Evolutionary conservation across 2,797 vertebrate species (phyloP).

Genomic region (Lacerta agilis): DNA sequence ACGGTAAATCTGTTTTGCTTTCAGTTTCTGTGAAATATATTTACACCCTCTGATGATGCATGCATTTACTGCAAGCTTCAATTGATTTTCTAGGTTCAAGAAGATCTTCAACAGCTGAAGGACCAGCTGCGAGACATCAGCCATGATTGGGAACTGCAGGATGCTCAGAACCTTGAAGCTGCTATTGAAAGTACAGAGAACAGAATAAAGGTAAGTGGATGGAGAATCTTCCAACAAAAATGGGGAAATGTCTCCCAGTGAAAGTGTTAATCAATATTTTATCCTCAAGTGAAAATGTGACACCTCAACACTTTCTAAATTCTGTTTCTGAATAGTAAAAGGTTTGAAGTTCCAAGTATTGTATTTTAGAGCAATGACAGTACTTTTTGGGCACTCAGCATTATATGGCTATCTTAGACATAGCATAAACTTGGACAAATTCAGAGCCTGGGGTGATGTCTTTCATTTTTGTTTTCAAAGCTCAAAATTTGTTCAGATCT

Average conservation of each 20-base stretch:
- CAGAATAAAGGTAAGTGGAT: constrained; percentile 74
- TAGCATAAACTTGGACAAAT: constrained; percentile 5
- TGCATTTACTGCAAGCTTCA: neutral
- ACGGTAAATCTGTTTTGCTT: neutral
- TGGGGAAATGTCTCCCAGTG: rapidly evolving
- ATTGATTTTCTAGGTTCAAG: constrained; percentile 78
- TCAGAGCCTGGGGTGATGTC: constrained; percentile 1
- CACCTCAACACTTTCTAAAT: neutral
- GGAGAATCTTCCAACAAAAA: neutral
- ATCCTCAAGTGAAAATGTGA: neutral
- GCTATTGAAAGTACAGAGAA: constrained; percentile 78
- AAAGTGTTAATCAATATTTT: neutral
- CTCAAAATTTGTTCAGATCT: constrained; percentile 30
- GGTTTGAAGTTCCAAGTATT: neutral
- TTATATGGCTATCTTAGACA: constrained; percentile 29
- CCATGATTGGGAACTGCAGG: constrained; percentile 55
- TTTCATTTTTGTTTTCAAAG: constrained; percentile 39
- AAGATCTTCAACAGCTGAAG: constrained; percentile 81
- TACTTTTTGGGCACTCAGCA: constrained; percentile 16
- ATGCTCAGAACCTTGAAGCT: constrained; percentile 76
- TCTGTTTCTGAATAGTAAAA: neutral
- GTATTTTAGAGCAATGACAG: neutral
- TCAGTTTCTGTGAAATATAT: neutral
- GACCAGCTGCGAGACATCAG: constrained; percentile 66
- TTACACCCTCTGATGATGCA: rapidly evolving